These are phyloP conservation scores for Leuctra nigra DNA, from an alignment of 2,888 invertebrate species.

Conservation along the genomic window DNA sequence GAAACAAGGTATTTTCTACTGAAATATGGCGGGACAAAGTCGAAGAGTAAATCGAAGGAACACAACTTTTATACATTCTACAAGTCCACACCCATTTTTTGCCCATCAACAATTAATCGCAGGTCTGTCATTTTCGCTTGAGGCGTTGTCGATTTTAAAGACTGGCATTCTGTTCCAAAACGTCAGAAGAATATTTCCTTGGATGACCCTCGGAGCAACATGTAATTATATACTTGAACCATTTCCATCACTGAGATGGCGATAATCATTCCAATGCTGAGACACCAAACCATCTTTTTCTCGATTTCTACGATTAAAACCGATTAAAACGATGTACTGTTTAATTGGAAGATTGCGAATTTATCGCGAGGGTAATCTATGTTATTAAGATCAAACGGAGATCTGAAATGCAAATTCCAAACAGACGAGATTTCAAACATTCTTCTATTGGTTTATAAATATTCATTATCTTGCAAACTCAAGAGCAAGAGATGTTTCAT, in stretches of 20 bases:
- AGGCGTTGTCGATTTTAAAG: neutral
- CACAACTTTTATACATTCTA: slow-evolving; percentile 11
- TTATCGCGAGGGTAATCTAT: no score
- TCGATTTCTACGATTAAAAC: no score
- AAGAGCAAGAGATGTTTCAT: no score
- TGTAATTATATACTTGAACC: slow-evolving; percentile 4
- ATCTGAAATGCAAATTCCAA: no score
- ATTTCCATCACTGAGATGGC: neutral
- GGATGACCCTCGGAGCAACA: slow-evolving; percentile 1
- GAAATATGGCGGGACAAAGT: neutral
- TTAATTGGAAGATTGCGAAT: no score
- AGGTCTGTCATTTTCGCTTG: neutral
- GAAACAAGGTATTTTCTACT: neutral
- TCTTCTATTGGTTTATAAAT: no score
- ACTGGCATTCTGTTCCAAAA: slow-evolving; percentile 5
- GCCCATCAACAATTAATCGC: slow-evolving; percentile 7
- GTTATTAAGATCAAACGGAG: no score
- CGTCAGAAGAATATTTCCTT: no score
- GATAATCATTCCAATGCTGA: slow-evolving; percentile 11
- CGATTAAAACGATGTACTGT: no score
- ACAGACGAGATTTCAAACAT: no score
- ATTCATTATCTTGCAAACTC: no score
- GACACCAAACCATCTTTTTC: no score
- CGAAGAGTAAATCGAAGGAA: neutral
- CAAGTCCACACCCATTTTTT: slow-evolving; percentile 14